Base-by-base conservation (phyloP, 2,888 invertebrate species). In the Euclidia mi region DNA sequence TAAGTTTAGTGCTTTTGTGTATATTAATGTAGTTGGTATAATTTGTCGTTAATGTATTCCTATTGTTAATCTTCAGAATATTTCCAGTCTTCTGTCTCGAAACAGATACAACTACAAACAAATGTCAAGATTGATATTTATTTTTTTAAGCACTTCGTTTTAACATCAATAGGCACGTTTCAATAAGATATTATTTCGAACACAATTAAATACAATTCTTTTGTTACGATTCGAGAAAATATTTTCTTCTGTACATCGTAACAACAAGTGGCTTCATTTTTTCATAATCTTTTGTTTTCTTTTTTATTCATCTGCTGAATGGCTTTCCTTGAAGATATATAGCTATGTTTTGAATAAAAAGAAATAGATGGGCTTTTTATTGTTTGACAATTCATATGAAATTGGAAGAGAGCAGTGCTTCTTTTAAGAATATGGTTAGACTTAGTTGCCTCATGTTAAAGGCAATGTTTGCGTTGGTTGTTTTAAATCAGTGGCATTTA, bases 191-290 rank as follows among this genome's bases (percentile, higher is more conserved):
- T 49, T 42, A 15, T 12, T 47, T 20, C 43, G 29, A 31, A 57
- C 49, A 40, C 56, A 68, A 71, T 72, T 69, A 65, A 57, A 40
- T 32, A 25, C 15, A 9, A 14, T 42, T 58, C 44, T 46, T 63
- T 71, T 61, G 65, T 68, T 58, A 44, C 44, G n/a, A 4, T 14
- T 50, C 28, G 20, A 55, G 52, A 62, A 69, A 64, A 68, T 53
- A 55, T 45, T 68, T 41, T 18, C 34, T 38, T 58, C 20, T 31
- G n/a, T 60, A 55, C 18, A 56, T 44, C 61, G 25, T 41, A 35
- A 58, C 40, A 71, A 67, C 47, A 66, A 62, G 67, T 62, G 58
- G 42, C 47, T 62, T 58, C 37, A 61, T 62, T 51, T 68, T 49
- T 71, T 46, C 15, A 38, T 46, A 15, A 47, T 45, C 61, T 56